Percentiles rank a stretch among this genome's conserved stretches.
Evolutionary conservation across 2,113 vertebrate species (phyloP).

Genomic region (Zosterops japonicus): DNA sequence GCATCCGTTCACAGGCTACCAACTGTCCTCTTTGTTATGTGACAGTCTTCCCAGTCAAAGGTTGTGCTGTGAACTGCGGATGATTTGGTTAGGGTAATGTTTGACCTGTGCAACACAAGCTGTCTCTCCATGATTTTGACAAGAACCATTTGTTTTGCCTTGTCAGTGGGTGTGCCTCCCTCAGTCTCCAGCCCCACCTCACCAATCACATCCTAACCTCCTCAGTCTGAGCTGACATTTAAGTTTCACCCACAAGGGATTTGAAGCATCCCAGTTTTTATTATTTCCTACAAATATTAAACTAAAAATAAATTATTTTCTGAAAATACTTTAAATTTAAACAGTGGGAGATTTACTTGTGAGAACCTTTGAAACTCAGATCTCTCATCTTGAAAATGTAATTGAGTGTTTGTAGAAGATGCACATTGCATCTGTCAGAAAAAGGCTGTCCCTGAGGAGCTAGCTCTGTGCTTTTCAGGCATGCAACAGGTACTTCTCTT

Average conservation of each 20-base stretch:
- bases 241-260: background rate
- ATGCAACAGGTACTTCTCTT: background rate
- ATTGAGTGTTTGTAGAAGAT: conserved; percentile 2
- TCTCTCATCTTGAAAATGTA: conserved; percentile 9
- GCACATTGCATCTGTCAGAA: background rate
- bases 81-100: background rate
- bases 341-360: background rate
- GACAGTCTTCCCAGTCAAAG: conserved; percentile 24
- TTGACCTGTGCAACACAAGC: background rate
- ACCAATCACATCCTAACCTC: background rate
- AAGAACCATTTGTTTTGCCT: background rate
- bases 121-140: background rate
- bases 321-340: conserved; percentile 2
- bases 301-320: background rate
- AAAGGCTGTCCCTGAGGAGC: background rate
- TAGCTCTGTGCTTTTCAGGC: background rate
- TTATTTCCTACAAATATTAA: background rate
- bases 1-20: conserved; percentile 36
- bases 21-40: conserved; percentile 20
- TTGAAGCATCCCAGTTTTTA: background rate
- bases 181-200: background rate
- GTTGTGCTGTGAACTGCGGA: background rate
- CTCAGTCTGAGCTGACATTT: background rate
- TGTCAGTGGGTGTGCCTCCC: background rate
- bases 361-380: background rate